A percentile compares a stretch with the other conserved stretches of the same genome.
Conservation (phyloP, 2,113 vertebrate genomes). For the Dascyllus trimaculatus region DNA sequence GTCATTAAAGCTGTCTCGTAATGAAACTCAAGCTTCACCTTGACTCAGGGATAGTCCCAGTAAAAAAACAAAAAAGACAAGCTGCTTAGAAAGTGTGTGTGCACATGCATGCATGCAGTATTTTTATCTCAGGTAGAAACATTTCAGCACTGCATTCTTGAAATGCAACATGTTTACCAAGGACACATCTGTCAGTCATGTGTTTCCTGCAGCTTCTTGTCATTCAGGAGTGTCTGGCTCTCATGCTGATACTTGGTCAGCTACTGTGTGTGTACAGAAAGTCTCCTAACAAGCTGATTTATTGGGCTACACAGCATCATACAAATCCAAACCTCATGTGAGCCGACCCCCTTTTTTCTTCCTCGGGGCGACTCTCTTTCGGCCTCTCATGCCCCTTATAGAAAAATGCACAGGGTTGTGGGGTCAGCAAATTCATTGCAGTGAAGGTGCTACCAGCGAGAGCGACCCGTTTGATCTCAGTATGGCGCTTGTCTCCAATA, state of each 20-base stretch:
- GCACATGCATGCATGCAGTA: neutral
- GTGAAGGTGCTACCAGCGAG: conserved; percentile 79
- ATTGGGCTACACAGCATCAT: conserved; percentile 61
- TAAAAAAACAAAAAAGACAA: conserved; percentile 26
- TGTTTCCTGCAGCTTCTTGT: conserved; percentile 23
- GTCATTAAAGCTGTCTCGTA: conserved; percentile 74
- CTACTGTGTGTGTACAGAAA: conserved; percentile 52
- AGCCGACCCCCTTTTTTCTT: conserved; percentile 42
- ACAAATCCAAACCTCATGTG: conserved; percentile 83
- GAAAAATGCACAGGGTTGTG: conserved; percentile 75
- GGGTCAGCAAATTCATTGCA: conserved; percentile 83
- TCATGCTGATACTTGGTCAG: conserved; percentile 28
- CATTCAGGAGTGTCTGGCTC: conserved; percentile 27
- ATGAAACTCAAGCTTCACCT: conserved; percentile 79
- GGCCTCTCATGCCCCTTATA: conserved; percentile 71
- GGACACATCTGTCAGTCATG: conserved; percentile 29
- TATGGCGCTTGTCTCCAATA: conserved; percentile 78
- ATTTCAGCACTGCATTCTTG: conserved; percentile 18
- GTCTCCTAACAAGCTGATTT: conserved; percentile 74
- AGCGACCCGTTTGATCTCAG: conserved; percentile 81
- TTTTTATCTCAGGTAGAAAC: conserved; percentile 21
- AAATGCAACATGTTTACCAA: conserved; percentile 6
- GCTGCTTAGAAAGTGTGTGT: conserved; percentile 5
- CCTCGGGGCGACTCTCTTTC: conserved; percentile 58
- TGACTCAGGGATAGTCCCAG: conserved; percentile 48